Conservation (phyloP, 2,888 invertebrate genomes). For the Luperina testacea region DNA sequence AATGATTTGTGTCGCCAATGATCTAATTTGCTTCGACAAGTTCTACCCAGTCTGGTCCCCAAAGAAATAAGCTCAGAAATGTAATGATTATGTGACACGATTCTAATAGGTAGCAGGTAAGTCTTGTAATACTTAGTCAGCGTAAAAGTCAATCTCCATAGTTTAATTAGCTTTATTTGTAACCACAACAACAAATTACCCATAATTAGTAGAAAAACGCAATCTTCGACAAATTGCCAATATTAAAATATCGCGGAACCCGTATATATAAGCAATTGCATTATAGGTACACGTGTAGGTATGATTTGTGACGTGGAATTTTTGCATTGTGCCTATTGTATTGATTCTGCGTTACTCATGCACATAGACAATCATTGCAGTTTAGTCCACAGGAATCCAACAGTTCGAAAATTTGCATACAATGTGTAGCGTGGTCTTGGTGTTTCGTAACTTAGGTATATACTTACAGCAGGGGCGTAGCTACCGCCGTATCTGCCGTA, state of each 20-base stretch:
- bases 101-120: background rate
- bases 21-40: background rate
- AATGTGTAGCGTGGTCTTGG: slow-evolving; percentile 63
- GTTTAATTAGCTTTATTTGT: slow-evolving; percentile 22
- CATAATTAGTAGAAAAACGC: slow-evolving; percentile 47
- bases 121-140: background rate
- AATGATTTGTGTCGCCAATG: background rate
- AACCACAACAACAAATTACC: slow-evolving; percentile 20
- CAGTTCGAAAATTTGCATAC: slow-evolving; percentile 69
- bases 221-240: slow-evolving; percentile 31
- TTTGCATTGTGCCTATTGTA: slow-evolving; percentile 45
- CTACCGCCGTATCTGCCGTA: no score
- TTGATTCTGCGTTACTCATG: slow-evolving; percentile 43
- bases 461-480: no score
- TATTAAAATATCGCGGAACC: slow-evolving; percentile 22
- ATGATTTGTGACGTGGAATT: slow-evolving; percentile 24
- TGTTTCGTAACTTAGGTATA: slow-evolving; percentile 17
- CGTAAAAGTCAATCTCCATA: slow-evolving; percentile 27
- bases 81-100: background rate
- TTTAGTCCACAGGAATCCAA: slow-evolving; percentile 24
- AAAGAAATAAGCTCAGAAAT: background rate
- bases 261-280: slow-evolving; percentile 34
- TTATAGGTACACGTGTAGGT: slow-evolving; percentile 19
- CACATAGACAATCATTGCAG: slow-evolving; percentile 28
- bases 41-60: background rate